Conservation (phyloP, 2,113 vertebrate genomes). For the Bagarius yarrelli region DNA sequence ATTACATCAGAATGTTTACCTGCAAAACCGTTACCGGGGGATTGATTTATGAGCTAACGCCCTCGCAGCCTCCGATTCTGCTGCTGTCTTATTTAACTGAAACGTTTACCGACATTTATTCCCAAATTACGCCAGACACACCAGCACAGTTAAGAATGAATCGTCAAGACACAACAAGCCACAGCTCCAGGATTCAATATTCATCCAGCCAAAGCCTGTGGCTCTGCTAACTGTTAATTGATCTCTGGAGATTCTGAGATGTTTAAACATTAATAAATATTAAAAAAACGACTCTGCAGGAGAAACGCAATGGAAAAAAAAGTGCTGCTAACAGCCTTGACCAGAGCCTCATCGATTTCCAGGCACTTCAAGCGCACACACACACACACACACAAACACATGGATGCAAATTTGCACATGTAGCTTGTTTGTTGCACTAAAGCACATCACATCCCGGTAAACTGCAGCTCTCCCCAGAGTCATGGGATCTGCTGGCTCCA, state of each 20-base stretch:
- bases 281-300: conserved; percentile 55
- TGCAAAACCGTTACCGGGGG: conserved; percentile 35
- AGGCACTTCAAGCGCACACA: conserved; percentile 11
- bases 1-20: conserved; percentile 50
- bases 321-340: conserved; percentile 24
- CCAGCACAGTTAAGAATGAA: conserved; percentile 61
- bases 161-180: conserved; percentile 61
- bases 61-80: background rate
- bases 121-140: conserved; percentile 62
- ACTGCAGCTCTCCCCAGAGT: conserved; percentile 33
- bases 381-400: background rate
- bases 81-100: conserved; percentile 29
- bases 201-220: conserved; percentile 45
- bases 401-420: background rate
- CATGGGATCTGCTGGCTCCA: conserved; percentile 34
- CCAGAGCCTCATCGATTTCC: conserved; percentile 10
- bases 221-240: conserved; percentile 71
- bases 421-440: conserved; percentile 3
- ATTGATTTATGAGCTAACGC: conserved; percentile 53
- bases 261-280: conserved; percentile 67
- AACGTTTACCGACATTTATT: conserved; percentile 62
- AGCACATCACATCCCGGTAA: background rate
- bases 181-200: conserved; percentile 58
- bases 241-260: conserved; percentile 64
- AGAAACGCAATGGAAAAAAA: conserved; percentile 37